These are phyloP conservation scores for Tortricodes alternella DNA, from an alignment of 2,888 invertebrate genomes.

Conservation along the genomic window DNA sequence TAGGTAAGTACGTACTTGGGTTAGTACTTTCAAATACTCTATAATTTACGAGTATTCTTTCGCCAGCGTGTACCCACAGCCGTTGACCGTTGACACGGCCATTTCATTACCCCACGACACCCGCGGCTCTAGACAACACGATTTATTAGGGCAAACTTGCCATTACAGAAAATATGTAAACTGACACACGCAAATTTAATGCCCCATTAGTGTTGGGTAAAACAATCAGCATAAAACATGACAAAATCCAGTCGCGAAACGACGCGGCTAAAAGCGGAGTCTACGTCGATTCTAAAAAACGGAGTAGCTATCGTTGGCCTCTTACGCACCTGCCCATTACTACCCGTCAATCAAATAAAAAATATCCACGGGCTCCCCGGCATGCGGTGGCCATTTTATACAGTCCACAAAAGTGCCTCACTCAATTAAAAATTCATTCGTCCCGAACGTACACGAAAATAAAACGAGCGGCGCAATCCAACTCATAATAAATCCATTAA, in stretches of 20 bases:
- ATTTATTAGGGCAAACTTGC: slow-evolving; percentile 26
- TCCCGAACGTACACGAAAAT: slow-evolving; percentile 74
- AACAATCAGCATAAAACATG: slow-evolving; percentile 60
- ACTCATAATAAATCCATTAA: slow-evolving; percentile 82
- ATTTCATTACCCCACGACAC: slow-evolving; percentile 21
- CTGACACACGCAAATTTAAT: slow-evolving; percentile 47
- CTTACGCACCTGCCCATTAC: slow-evolving; percentile 81
- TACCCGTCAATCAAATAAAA: slow-evolving; percentile 81
- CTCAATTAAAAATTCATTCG: slow-evolving; percentile 83
- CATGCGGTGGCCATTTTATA: slow-evolving; percentile 80
- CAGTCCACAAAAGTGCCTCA: slow-evolving; percentile 81
- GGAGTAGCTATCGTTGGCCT: slow-evolving; percentile 73
- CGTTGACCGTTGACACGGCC: background rate
- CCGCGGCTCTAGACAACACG: slow-evolving; percentile 16
- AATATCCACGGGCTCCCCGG: slow-evolving; percentile 65
- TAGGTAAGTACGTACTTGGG: too few species aligned
- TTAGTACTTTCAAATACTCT: background rate
- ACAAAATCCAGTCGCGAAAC: slow-evolving; percentile 60
- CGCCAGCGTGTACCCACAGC: background rate
- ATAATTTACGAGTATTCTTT: too few species aligned
- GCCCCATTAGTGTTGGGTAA: slow-evolving; percentile 53
- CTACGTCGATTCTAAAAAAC: slow-evolving; percentile 67
- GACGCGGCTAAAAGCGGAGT: slow-evolving; percentile 65
- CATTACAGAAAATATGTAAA: slow-evolving; percentile 35
- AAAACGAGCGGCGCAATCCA: slow-evolving; percentile 70